Percentiles rank a stretch among this genome's conserved stretches.
phyloP scores from a whole-genome alignment of 2,113 vertebrate genomes.

The Ceyx margarethae region DNA sequence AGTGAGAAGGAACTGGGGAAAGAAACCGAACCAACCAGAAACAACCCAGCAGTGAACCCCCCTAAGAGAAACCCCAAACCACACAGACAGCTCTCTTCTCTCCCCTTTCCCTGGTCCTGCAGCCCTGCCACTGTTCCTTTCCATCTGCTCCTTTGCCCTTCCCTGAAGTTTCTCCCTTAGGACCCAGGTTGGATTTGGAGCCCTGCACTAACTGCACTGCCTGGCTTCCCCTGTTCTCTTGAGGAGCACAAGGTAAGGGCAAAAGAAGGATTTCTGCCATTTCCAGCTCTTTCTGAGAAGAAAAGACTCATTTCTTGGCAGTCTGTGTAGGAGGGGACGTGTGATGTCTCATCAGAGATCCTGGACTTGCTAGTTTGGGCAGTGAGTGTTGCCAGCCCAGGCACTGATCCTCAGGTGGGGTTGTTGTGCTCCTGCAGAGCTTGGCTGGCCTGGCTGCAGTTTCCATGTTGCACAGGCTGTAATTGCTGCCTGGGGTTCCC shows the following conservation, averaged over 20 bases:
- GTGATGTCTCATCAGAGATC: fast-evolving
- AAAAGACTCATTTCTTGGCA: fast-evolving
- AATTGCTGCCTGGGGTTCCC: neutral
- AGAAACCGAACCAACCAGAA: neutral
- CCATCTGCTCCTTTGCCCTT: neutral
- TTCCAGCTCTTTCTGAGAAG: neutral
- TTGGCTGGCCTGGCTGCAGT: neutral
- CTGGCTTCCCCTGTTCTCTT: neutral
- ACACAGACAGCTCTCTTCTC: fast-evolving
- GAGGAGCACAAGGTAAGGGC: neutral
- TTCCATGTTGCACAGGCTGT: neutral
- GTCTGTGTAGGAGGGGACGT: neutral
- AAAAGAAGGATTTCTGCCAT: neutral
- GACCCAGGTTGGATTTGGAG: neutral
- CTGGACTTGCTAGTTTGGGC: fast-evolving
- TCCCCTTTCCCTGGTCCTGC: neutral
- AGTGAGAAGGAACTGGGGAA: neutral
- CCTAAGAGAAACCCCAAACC: neutral
- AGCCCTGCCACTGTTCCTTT: neutral
- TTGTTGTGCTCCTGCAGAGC: neutral
- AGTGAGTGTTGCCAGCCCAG: neutral
- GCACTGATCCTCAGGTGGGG: neutral
- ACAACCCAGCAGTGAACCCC: neutral
- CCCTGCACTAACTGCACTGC: neutral
- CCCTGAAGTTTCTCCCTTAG: neutral